Evolutionary conservation across 1,140 invertebrate genomes (phyloP).

Genomic region (Hyposmocoma kahamanoa): DNA sequence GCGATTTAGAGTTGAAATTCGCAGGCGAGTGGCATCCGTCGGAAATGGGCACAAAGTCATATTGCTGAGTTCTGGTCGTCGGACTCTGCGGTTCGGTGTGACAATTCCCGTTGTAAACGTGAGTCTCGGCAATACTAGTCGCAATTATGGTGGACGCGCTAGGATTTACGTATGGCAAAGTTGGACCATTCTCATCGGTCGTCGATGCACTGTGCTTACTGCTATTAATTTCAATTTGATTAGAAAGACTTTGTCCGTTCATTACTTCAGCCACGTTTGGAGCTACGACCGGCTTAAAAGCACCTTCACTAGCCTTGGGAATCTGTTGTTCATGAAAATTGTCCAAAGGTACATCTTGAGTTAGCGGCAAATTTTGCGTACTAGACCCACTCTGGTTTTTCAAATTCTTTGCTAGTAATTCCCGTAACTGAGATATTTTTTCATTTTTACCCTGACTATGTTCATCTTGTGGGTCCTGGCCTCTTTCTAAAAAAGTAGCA

Average conservation of each 20-base stretch:
- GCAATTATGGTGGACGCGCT: constrained; percentile 27
- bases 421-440: constrained; percentile 82
- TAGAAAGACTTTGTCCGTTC: constrained; percentile 29
- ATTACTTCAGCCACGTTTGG: constrained; percentile 26
- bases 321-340: constrained; percentile 27
- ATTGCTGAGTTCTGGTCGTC: constrained; percentile 79
- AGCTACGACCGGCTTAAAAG: constrained; percentile 40
- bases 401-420: constrained; percentile 81
- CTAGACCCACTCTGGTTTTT: constrained; percentile 64
- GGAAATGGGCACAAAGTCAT: constrained; percentile 89
- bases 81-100: constrained; percentile 73
- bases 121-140: constrained; percentile 24
- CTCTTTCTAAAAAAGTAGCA: constrained; percentile 61
- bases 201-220: constrained; percentile 33
- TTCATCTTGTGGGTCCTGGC: constrained; percentile 63
- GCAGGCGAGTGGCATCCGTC: constrained; percentile 79
- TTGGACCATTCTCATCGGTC: constrained; percentile 39
- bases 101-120: constrained; percentile 55
- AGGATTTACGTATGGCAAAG: constrained; percentile 31
- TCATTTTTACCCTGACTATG: constrained; percentile 73
- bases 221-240: constrained; percentile 25
- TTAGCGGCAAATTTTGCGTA: constrained; percentile 26
- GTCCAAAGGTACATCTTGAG: constrained; percentile 27
- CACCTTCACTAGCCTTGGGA: constrained; percentile 35
- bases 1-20: constrained; percentile 60